Conservation (phyloP, 2,113 vertebrate species). For the Steatornis caripensis region DNA sequence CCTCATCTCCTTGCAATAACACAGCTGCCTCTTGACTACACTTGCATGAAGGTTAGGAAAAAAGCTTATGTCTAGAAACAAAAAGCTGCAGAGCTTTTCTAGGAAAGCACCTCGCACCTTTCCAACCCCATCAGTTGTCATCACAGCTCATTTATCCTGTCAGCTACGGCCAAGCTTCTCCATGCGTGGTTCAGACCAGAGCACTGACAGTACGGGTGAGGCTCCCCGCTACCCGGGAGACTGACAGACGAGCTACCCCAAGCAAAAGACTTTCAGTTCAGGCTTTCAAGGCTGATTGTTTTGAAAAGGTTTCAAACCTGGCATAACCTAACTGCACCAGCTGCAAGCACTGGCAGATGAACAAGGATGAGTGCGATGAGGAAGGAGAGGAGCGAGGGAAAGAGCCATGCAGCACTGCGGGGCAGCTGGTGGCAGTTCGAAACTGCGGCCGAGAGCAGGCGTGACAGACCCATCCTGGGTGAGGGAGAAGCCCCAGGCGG, state of each 20-base stretch:
- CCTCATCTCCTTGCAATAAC: neutral
- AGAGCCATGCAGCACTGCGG: fast-evolving
- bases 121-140: neutral
- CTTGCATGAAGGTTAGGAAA: neutral
- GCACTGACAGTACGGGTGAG: neutral
- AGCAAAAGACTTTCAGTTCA: neutral
- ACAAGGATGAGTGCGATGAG: neutral
- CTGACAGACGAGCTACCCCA: neutral
- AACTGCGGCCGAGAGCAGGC: neutral
- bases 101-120: neutral
- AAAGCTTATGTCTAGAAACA: neutral
- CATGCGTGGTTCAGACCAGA: fast-evolving
- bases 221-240: neutral
- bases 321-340: neutral
- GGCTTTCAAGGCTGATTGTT: neutral
- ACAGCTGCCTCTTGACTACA: neutral
- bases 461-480: neutral
- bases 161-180: neutral
- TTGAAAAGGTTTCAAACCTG: neutral
- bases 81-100: neutral
- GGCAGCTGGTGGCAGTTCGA: neutral
- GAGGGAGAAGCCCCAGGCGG: neutral
- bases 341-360: neutral
- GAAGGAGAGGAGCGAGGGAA: neutral
- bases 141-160: neutral